Conservation (phyloP, 2,888 invertebrate species). For the Drosophila putrida region DNA sequence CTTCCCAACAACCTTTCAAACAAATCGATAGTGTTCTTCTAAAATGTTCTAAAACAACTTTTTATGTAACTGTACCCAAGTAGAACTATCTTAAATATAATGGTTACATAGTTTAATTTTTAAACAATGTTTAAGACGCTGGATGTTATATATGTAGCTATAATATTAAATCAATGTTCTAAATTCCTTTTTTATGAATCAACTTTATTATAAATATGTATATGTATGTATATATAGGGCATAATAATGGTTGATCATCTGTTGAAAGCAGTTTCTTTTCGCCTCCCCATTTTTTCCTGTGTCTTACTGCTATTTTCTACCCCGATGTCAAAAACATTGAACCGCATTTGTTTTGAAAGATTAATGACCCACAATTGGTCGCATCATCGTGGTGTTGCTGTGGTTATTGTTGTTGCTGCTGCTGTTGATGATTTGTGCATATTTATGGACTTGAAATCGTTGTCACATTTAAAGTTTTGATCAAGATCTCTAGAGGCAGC, state of each 20-base stretch:
- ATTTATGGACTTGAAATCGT: conserved; percentile 63
- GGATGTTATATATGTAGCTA: no score
- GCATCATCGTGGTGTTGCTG: conserved; percentile 45
- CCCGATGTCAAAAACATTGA: conserved; percentile 78
- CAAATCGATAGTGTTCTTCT: no score
- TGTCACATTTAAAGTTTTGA: conserved; percentile 61
- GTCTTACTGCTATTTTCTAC: conserved; percentile 20
- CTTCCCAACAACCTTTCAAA: no score
- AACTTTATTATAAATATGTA: no score
- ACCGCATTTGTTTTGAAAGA: conserved; percentile 77
- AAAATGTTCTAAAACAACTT: no score
- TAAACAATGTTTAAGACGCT: no score
- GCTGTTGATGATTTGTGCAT: conserved; percentile 62
- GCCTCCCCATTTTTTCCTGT: not conserved
- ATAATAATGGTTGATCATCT: conserved; percentile 4
- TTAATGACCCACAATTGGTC: conserved; percentile 76
- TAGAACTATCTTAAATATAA: no score
- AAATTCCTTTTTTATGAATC: no score
- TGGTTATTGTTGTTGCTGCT: conserved; percentile 24
- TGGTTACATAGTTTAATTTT: no score
- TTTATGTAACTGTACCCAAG: no score
- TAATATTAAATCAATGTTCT: no score
- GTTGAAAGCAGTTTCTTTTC: not conserved
- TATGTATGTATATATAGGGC: conserved; percentile 19
- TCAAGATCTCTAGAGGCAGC: conserved; percentile 32